phyloP scores from a whole-genome alignment of 1,140 invertebrate species.

The Stegodyphus mimosarum region DNA sequence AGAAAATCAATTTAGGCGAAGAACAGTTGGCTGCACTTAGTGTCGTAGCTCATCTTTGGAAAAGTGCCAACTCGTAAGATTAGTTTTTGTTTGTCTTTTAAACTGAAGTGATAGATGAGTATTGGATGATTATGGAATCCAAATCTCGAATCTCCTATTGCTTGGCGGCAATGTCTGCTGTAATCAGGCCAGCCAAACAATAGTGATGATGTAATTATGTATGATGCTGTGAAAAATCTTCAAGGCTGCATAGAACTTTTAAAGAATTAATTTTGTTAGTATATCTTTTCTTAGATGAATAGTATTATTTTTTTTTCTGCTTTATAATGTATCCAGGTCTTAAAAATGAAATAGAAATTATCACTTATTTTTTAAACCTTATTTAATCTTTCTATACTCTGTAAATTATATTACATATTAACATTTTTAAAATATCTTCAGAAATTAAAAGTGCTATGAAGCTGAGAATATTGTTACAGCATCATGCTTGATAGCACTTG shows the following conservation, averaged over 20 bases:
- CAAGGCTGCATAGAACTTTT: slow-evolving; percentile 20
- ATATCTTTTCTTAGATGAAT: background rate
- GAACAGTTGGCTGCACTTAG: slow-evolving; percentile 82
- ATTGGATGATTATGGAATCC: background rate
- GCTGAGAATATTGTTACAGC: slow-evolving; percentile 18
- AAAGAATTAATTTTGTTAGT: slow-evolving; percentile 5
- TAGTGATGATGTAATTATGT: slow-evolving; percentile 33
- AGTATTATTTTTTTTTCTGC: background rate
- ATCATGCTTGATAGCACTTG: slow-evolving; percentile 33
- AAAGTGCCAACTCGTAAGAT: slow-evolving; percentile 56
- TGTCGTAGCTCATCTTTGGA: slow-evolving; percentile 55
- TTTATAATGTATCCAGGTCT: slow-evolving; percentile 17
- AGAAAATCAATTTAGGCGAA: slow-evolving; percentile 87
- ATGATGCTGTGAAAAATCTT: slow-evolving; percentile 11
- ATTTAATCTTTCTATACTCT: background rate
- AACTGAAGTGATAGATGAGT: background rate
- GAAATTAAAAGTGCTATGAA: background rate
- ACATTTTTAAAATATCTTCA: no score
- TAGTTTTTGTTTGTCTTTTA: slow-evolving; percentile 19
- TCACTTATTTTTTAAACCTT: background rate
- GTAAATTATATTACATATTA: background rate
- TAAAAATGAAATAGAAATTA: slow-evolving; percentile 1
- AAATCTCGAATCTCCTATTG: slow-evolving; percentile 33
- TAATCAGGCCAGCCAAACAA: slow-evolving; percentile 23
- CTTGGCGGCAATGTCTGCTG: slow-evolving; percentile 26